Evolutionary conservation across 2,888 invertebrate species (phyloP).

Genomic region (Parnassius smintheus): DNA sequence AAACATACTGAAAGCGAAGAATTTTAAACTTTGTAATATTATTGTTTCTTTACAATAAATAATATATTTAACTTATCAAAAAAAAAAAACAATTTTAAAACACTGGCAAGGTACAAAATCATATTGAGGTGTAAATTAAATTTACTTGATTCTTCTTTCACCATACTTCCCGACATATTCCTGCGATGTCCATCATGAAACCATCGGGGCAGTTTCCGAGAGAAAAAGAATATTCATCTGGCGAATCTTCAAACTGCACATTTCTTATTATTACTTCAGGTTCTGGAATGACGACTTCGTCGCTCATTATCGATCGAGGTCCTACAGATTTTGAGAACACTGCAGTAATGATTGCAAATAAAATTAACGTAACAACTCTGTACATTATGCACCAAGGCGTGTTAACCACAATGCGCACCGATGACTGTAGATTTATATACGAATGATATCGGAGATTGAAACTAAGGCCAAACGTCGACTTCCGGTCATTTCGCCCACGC

Average conservation of each 20-base stretch:
- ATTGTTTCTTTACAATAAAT: too few relatives aligned
- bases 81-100: too few relatives aligned
- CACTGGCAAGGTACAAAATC: too few relatives aligned
- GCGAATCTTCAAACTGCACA: conserved; percentile 52
- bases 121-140: too few relatives aligned
- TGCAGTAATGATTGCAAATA: conserved; percentile 7
- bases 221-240: conserved; percentile 31
- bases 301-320: conserved; percentile 11
- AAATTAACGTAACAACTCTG: conserved; percentile 5
- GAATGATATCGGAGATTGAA: conserved; percentile 29
- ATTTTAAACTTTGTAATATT: too few relatives aligned
- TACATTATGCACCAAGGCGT: conserved; percentile 24
- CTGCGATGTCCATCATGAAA: conserved; percentile 45
- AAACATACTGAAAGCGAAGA: too few relatives aligned
- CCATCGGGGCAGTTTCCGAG: conserved; percentile 47
- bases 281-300: conserved; percentile 32
- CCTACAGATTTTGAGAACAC: conserved; percentile 19
- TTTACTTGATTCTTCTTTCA: conserved; percentile 30
- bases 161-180: conserved; percentile 66
- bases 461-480: conserved; percentile 33
- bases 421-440: conserved; percentile 33
- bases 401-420: conserved; percentile 8
- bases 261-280: conserved; percentile 41
- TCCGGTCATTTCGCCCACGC: conserved; percentile 30
- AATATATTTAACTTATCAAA: too few relatives aligned